Percentiles rank a stretch among this genome's conserved stretches.
Evolutionary conservation across 2,113 vertebrate species (phyloP).

Genomic region (Caranx ignobilis): DNA sequence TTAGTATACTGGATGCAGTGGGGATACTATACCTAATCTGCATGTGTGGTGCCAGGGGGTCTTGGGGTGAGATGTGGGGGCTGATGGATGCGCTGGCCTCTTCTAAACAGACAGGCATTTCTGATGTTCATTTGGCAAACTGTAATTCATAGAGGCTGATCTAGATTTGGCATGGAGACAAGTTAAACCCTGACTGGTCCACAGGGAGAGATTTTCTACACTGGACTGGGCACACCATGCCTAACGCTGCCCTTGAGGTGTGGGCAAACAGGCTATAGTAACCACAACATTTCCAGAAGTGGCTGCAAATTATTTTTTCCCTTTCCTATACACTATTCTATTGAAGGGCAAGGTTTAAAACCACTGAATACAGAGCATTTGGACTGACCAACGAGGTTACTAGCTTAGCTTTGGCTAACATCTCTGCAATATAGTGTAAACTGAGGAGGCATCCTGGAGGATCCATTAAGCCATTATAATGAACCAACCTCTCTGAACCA

Average conservation of each 20-base stretch:
- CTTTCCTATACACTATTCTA: conserved; percentile 28
- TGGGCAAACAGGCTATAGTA: conserved; percentile 24
- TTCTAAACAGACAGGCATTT: conserved; percentile 64
- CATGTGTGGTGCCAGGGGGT: conserved; percentile 50
- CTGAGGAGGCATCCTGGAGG: conserved; percentile 82
- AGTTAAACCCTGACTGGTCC: conserved; percentile 51
- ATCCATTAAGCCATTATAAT: conserved; percentile 83
- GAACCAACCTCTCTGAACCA: conserved; percentile 81
- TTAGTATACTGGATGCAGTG: conserved; percentile 40
- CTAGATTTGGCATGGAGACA: conserved; percentile 44
- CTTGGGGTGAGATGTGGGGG: conserved; percentile 26
- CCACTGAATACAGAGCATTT: conserved; percentile 35
- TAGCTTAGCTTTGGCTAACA: conserved; percentile 71
- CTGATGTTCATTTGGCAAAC: conserved; percentile 60
- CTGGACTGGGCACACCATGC: conserved; percentile 30
- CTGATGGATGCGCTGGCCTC: conserved; percentile 46
- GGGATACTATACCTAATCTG: conserved; percentile 25
- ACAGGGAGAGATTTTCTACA: conserved; percentile 41
- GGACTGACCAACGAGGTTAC: conserved; percentile 50
- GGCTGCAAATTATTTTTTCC: conserved; percentile 51
- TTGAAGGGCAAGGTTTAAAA: conserved; percentile 59
- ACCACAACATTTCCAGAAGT: conserved; percentile 48
- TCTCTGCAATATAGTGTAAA: conserved; percentile 72
- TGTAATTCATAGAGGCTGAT: conserved; percentile 52
- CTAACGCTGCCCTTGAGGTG: conserved; percentile 51